Evolutionary conservation across 2,888 invertebrate genomes (phyloP).

Genomic region (Nemurella pictetii): DNA sequence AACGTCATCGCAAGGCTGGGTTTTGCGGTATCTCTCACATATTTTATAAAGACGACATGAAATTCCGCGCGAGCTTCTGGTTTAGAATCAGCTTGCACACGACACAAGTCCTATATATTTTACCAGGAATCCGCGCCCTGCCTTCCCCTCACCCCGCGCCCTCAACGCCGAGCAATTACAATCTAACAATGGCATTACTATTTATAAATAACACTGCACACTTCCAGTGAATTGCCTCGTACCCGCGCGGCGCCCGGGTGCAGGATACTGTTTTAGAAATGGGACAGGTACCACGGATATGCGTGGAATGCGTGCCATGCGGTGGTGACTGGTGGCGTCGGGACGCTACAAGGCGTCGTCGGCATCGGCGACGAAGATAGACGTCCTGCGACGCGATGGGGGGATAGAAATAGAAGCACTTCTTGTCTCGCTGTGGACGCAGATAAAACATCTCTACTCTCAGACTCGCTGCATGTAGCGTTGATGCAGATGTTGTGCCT

Average conservation of each 20-base stretch:
- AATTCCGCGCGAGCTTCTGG: not conserved
- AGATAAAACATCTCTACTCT: not conserved
- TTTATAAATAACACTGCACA: not conserved
- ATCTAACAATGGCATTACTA: not conserved
- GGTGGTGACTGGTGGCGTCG: not conserved
- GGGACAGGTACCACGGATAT: not conserved
- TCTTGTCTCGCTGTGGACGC: not conserved
- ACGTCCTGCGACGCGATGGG: not conserved
- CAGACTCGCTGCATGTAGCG: not conserved
- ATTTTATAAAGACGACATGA: not conserved
- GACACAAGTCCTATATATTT: not conserved
- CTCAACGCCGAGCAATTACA: not conserved
- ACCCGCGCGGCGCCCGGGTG: not conserved
- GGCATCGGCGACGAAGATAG: not conserved
- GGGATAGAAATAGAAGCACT: constrained; percentile 3
- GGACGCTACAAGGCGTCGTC: not conserved
- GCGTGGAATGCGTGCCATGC: not conserved
- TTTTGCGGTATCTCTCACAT: not conserved
- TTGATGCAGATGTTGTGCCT: not conserved
- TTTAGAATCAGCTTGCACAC: not conserved
- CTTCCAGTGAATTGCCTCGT: not conserved
- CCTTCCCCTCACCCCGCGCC: not conserved
- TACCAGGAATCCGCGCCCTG: not conserved
- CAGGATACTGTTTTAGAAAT: not conserved
- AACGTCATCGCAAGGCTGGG: not conserved